Evolutionary conservation across 2,113 vertebrate species (phyloP).

Genomic region (Fulmarus glacialis): DNA sequence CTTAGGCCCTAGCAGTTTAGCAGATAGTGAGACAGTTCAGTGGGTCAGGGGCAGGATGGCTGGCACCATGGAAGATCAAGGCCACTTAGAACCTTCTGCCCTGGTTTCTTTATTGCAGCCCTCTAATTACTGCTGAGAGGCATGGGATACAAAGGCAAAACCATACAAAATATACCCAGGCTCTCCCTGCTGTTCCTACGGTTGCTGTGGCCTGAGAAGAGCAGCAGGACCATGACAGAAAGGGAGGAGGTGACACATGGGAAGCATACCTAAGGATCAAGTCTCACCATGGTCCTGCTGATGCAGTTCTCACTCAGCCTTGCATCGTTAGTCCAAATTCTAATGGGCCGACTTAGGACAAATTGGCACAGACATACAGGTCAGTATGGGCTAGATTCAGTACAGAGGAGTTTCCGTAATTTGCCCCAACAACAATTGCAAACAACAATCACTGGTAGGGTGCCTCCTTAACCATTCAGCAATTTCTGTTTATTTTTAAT

Average conservation of each 20-base stretch:
- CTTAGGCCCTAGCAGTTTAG: neutral
- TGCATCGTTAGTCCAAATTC: neutral
- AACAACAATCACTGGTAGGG: neutral
- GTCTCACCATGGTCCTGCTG: neutral
- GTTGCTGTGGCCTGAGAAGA: neutral
- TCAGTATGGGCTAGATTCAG: neutral
- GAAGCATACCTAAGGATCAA: neutral
- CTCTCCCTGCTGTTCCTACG: neutral
- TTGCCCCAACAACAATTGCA: neutral
- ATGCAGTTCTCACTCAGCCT: neutral
- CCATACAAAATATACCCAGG: neutral
- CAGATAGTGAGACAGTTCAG: neutral
- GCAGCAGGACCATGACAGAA: neutral
- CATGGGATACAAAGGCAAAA: neutral
- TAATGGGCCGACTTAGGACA: neutral
- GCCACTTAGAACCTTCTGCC: neutral
- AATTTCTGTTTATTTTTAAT: neutral
- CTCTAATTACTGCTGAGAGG: neutral
- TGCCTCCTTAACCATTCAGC: neutral
- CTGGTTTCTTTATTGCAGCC: neutral
- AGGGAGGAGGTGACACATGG: neutral
- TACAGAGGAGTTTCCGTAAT: neutral
- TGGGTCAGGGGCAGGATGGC: neutral
- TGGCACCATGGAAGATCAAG: neutral
- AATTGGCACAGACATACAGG: neutral